Evolutionary conservation across 2,113 vertebrate genomes (phyloP), one percentile per base, ranked within the genome.

Genomic region (Pterocles orientalis): DNA sequence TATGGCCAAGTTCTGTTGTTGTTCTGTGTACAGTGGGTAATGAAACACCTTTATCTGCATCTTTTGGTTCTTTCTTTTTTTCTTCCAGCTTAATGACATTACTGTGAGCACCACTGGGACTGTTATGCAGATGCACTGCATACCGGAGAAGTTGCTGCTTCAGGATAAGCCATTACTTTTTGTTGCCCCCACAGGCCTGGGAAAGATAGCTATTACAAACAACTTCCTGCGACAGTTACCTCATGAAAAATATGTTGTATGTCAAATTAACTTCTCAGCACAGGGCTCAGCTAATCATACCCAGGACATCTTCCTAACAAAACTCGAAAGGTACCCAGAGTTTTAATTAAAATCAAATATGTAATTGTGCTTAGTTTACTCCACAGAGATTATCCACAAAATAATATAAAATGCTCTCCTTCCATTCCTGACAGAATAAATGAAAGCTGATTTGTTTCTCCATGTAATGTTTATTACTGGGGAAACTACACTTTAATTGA

Each of bases 301-400:
- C 96, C 97, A 95, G 94, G 97, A 97, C 94, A 92, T 97, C 96
- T 98, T 96, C 97, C 96, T 98, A 98, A 98, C 96, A 18, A 97
- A 98, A 98, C 94, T 97, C 92, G 94, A 98, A 98, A 98, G 97
- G 96, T 98, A 97, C 94, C 97, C 97, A 96, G 96, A 98, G 97
- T 98, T 98, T 98, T 98, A 98, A 98, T 98, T 98, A 98, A 98
- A 98, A 98, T 98, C 97, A 97, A 98, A 96, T 97, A 97, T 96
- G 94, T 97, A 97, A 98, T 97, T 97, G 97, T 97, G 94, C 95
- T 98, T 96, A 83, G 94, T 97, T 97, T 96, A 96, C 84, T 97
- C 98, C 94, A 79, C 81, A 70, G 98, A 97, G 97, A 97, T 96
- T 92, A 96, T 61, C 94, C 88, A 78, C 95, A 88, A 97, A 98